Evolutionary conservation across 2,113 vertebrate species (phyloP).

Genomic region (Sinocyclocheilus grahami): DNA sequence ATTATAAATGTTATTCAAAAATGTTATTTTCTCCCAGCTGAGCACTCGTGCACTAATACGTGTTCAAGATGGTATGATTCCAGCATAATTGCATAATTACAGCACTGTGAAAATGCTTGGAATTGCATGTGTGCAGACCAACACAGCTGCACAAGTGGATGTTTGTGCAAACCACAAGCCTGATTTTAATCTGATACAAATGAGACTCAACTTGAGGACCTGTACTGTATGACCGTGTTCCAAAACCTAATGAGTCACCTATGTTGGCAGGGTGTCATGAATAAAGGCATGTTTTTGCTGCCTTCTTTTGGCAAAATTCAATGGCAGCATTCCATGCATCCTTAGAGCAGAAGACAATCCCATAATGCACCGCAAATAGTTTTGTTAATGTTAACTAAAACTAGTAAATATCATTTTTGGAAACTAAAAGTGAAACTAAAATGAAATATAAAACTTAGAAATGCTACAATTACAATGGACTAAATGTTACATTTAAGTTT

Average conservation of each 20-base stretch:
- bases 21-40: constrained; percentile 18
- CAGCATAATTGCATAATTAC: constrained; percentile 26
- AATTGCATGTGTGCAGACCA: neutral
- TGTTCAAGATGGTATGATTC: constrained; percentile 15
- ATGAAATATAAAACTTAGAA: too few species aligned
- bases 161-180: neutral
- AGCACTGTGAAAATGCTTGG: constrained; percentile 17
- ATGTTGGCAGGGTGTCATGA: neutral
- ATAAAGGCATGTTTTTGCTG: neutral
- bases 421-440: too few species aligned
- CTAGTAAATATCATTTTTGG: too few species aligned
- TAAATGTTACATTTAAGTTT: too few species aligned
- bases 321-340: neutral
- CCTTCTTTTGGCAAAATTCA: neutral
- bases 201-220: neutral
- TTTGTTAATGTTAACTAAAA: too few species aligned
- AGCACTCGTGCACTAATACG: constrained; percentile 19
- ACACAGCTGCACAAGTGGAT: neutral
- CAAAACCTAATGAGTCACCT: neutral
- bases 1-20: constrained; percentile 35
- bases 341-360: neutral
- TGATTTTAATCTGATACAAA: neutral
- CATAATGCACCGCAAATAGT: too few species aligned
- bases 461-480: too few species aligned
- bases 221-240: neutral